Percentiles rank a stretch among this genome's conserved stretches.
These are phyloP conservation scores for Imbricaverruca yamaguchii DNA, from an alignment of 2,888 invertebrate genomes.

Conservation along the genomic window DNA sequence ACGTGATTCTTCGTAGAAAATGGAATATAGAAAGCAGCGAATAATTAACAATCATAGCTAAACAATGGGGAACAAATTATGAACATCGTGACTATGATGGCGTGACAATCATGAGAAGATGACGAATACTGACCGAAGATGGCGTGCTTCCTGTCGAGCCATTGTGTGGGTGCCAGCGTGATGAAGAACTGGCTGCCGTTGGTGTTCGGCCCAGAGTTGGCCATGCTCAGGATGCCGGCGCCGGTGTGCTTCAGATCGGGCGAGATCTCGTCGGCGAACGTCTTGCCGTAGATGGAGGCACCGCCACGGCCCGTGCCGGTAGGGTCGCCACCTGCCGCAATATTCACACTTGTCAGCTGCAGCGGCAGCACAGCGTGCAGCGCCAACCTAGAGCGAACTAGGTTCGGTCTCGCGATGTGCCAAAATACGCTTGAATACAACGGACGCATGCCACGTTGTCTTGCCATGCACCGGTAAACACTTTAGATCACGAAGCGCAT, in stretches of 20 bases:
- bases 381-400: no score
- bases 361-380: background rate
- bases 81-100: background rate
- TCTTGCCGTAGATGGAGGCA: conserved; percentile 88
- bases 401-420: no score
- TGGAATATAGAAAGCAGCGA: no score
- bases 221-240: conserved; percentile 89
- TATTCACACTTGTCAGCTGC: background rate
- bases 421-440: no score
- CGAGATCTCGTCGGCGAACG: conserved; percentile 93
- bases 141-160: conserved; percentile 95
- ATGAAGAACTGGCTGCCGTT: conserved; percentile 99
- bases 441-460: no score
- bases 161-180: conserved; percentile 90
- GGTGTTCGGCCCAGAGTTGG: conserved; percentile 88
- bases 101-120: conserved; percentile 36
- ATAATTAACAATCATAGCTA: background rate
- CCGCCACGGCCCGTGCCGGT: conserved; percentile 95
- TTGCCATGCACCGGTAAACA: no score
- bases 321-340: conserved; percentile 71
- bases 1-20: no score
- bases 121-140: conserved; percentile 64
- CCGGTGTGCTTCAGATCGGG: conserved; percentile 89
- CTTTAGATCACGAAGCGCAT: no score
- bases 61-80: background rate